These are phyloP conservation scores for Orycteropus afer DNA, from an alignment of 2,113 vertebrate species.

Conservation along the genomic window DNA sequence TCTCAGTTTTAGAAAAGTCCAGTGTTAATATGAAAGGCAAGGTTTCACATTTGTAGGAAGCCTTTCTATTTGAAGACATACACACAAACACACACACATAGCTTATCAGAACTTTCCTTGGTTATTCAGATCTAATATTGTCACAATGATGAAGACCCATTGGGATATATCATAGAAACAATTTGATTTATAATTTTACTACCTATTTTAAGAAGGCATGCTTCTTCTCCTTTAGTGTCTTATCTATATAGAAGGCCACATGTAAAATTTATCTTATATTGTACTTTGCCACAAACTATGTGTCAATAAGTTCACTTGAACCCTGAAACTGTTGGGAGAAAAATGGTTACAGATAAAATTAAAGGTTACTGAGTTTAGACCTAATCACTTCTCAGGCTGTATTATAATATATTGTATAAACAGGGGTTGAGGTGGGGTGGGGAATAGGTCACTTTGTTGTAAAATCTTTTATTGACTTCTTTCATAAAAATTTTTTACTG, in stretches of 20 bases:
- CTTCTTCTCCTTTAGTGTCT: not conserved
- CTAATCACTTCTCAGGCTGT: not conserved
- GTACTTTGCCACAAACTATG: not conserved
- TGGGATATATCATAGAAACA: not conserved
- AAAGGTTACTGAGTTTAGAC: constrained; percentile 10
- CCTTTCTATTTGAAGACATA: not conserved
- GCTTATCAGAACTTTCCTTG: not conserved
- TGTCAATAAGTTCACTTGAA: constrained; percentile 11
- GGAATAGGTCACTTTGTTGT: not conserved
- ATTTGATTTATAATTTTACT: constrained; percentile 12
- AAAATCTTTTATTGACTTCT: not conserved
- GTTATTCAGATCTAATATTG: constrained; percentile 40
- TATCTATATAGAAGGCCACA: not conserved
- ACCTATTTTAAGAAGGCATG: not conserved
- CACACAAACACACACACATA: not conserved
- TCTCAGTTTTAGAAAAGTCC: not conserved
- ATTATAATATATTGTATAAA: constrained; percentile 28
- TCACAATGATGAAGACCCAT: not conserved
- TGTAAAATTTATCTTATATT: not conserved
- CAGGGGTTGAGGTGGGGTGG: not conserved
- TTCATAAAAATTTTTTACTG: not conserved
- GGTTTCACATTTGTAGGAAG: constrained; percentile 24
- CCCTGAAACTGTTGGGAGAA: not conserved
- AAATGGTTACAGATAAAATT: not conserved
- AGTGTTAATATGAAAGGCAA: not conserved